phyloP scores from a whole-genome alignment of 2,797 vertebrate species.

The Poecilia gillii region DNA sequence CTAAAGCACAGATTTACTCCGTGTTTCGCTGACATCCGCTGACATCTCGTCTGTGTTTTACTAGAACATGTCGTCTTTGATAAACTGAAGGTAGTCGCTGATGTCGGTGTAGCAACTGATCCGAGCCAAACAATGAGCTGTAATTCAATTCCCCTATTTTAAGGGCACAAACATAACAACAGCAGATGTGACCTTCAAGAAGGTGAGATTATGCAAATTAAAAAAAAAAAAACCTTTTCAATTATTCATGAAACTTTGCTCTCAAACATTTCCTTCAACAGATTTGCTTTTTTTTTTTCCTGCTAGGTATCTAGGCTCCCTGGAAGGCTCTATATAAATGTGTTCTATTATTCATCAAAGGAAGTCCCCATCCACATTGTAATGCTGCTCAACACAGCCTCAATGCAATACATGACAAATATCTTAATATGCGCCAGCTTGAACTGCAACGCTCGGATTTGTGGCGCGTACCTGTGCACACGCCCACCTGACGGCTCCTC shows the following conservation, averaged over 20 bases:
- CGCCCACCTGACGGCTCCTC: constrained; percentile 17
- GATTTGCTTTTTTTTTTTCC: constrained; percentile 10
- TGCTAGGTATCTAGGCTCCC: constrained; percentile 76
- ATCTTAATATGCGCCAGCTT: constrained; percentile 50
- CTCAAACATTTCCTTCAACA: constrained; percentile 82
- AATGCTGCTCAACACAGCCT: constrained; percentile 52
- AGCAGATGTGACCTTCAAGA: constrained; percentile 86
- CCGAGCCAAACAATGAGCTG: constrained; percentile 31
- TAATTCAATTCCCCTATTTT: constrained; percentile 86
- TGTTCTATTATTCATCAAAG: constrained; percentile 92
- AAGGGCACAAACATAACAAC: constrained; percentile 79
- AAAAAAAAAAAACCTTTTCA: constrained; percentile 85
- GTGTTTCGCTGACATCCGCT: neutral
- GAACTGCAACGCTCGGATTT: constrained; percentile 10
- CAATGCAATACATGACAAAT: constrained; percentile 67
- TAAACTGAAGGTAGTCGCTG: constrained; percentile 16
- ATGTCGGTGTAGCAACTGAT: constrained; percentile 44
- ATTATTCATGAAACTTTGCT: constrained; percentile 93
- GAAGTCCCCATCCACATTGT: constrained; percentile 74
- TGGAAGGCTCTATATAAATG: constrained; percentile 86
- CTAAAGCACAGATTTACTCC: neutral
- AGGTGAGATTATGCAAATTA: constrained; percentile 88
- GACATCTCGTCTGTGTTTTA: neutral
- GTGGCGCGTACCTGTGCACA: constrained; percentile 8
- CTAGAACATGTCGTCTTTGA: neutral